Evolutionary conservation across 2,888 invertebrate species (phyloP).

Genomic region (Trichogramma evanescens): DNA sequence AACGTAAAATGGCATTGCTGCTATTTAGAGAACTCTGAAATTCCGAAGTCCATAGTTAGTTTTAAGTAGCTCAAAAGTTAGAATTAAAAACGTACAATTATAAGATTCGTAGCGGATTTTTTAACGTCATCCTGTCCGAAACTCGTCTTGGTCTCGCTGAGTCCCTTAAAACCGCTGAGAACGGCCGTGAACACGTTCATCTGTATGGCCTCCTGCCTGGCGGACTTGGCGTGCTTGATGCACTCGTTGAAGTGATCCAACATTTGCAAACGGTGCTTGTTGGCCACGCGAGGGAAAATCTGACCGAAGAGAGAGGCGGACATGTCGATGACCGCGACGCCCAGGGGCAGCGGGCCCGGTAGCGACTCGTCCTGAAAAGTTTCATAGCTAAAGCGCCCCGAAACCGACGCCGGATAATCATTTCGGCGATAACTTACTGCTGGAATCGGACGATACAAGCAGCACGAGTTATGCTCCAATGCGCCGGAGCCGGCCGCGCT

Average conservation of each 20-base stretch:
- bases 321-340: constrained; percentile 93
- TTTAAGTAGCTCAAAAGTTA: neutral
- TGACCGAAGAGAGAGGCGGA: constrained; percentile 88
- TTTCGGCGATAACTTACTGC: constrained; percentile 43
- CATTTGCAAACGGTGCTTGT: constrained; percentile 96
- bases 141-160: constrained; percentile 78
- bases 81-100: constrained; percentile 55
- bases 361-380: constrained; percentile 52
- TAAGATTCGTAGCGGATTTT: constrained; percentile 72
- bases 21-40: constrained; percentile 65
- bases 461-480: constrained; percentile 92
- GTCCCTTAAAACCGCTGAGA: constrained; percentile 77
- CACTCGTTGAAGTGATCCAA: constrained; percentile 94
- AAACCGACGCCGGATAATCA: neutral
- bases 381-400: neutral
- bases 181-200: constrained; percentile 94
- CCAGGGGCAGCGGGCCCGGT: constrained; percentile 81
- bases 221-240: constrained; percentile 85
- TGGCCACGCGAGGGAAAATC: constrained; percentile 88
- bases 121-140: constrained; percentile 87
- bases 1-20: constrained; percentile 72
- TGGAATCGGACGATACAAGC: constrained; percentile 69
- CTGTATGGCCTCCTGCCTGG: constrained; percentile 89
- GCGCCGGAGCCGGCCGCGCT: constrained; percentile 95
- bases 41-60: neutral